Conservation (phyloP, 1,140 invertebrate species). For the Aphidius ervi region DNA sequence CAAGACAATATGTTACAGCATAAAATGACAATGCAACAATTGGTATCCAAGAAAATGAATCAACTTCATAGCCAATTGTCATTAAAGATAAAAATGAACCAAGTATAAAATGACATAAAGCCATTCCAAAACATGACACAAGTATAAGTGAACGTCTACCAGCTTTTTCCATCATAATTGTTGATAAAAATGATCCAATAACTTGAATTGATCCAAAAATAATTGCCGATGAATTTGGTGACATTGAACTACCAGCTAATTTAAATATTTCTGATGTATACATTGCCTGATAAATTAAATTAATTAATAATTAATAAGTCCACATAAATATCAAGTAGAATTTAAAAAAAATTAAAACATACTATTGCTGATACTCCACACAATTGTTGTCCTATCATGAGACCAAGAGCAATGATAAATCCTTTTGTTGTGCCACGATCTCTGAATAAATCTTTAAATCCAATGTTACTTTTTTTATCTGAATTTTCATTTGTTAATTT, state of each 20-base stretch:
- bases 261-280: conserved; percentile 61
- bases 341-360: conserved; percentile 15
- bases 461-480: conserved; percentile 21
- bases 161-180: conserved; percentile 57
- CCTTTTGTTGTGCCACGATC: conserved; percentile 43
- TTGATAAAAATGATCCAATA: conserved; percentile 50
- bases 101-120: conserved; percentile 42
- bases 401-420: conserved; percentile 49
- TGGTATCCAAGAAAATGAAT: conserved; percentile 51
- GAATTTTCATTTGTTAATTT: conserved; percentile 31
- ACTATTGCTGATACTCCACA: conserved; percentile 48
- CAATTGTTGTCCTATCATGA: conserved; percentile 46
- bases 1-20: conserved; percentile 54
- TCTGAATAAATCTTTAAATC: conserved; percentile 34
- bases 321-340: conserved; percentile 2
- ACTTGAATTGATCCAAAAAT: conserved; percentile 51
- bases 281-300: conserved; percentile 34
- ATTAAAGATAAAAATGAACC: conserved; percentile 50
- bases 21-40: conserved; percentile 55
- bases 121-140: conserved; percentile 52
- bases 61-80: conserved; percentile 32
- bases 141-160: conserved; percentile 58
- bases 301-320: background rate
- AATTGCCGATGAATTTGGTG: conserved; percentile 54
- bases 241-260: conserved; percentile 48